Percentiles rank a stretch among this genome's conserved stretches.
Conservation (phyloP, 2,113 vertebrate genomes). For the Nyctereutes procyonoides region DNA sequence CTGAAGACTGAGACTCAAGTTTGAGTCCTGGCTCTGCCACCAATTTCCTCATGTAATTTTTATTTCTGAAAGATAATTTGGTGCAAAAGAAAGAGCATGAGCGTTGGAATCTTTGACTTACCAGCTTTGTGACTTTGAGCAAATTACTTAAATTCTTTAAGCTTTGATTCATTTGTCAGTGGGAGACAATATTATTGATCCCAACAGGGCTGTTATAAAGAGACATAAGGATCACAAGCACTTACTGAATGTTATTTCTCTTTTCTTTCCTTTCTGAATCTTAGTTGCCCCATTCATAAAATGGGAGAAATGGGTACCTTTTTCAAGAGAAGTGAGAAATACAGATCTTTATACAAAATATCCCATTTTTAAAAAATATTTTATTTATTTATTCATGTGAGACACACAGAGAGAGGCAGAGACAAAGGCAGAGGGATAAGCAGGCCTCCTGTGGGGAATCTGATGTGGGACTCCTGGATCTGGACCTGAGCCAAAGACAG, state of each 20-base stretch:
- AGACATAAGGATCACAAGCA: not conserved
- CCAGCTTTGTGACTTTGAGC: not conserved
- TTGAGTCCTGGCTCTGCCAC: not conserved
- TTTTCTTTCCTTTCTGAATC: constrained; percentile 44
- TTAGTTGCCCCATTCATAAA: constrained; percentile 32
- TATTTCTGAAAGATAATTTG: not conserved
- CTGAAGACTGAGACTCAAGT: not conserved
- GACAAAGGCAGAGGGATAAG: too few species aligned
- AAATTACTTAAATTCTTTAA: not conserved
- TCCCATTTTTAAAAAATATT: not conserved
- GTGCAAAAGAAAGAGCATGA: not conserved
- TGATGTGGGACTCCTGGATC: too few species aligned
- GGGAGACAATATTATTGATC: not conserved
- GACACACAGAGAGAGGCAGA: too few species aligned
- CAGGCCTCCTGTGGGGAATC: too few species aligned
- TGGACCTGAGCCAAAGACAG: too few species aligned
- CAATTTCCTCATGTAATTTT: not conserved
- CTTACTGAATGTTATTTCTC: constrained; percentile 18
- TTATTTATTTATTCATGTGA: too few species aligned
- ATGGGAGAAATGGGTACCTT: not conserved
- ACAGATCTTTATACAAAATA: not conserved
- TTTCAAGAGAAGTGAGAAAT: constrained; percentile 16
- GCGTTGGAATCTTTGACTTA: constrained; percentile 5
- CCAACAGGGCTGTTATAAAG: not conserved
- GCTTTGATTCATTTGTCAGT: constrained; percentile 43